Percentiles rank a stretch among this genome's conserved stretches.
phyloP scores from a whole-genome alignment of 2,797 vertebrate species.

The Neomorphus geoffroyi region DNA sequence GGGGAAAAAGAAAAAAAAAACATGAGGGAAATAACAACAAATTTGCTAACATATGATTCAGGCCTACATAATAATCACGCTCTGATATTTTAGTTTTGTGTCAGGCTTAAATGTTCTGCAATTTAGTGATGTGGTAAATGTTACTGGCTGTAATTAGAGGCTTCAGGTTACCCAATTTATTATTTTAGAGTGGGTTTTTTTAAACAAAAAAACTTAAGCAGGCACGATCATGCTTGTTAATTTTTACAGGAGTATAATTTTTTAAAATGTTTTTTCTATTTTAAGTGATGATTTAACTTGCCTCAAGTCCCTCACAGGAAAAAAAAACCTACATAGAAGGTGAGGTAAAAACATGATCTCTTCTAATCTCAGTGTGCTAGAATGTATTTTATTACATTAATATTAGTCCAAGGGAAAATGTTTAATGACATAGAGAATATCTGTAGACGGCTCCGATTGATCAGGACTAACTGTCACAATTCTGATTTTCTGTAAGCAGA shows the following conservation, averaged over 20 bases:
- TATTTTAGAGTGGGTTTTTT: background rate
- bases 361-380: background rate
- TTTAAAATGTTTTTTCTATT: background rate
- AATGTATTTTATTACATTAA: background rate
- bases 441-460: background rate
- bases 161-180: background rate
- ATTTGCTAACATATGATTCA: constrained; percentile 25
- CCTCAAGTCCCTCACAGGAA: background rate
- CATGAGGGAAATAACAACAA: background rate
- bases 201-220: background rate
- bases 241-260: background rate
- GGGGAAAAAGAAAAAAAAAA: background rate
- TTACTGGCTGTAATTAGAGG: background rate
- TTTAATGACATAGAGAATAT: background rate
- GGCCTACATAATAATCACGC: background rate
- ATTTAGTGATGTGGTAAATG: background rate
- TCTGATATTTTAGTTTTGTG: background rate
- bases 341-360: background rate
- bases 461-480: too few species aligned
- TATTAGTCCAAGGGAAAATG: background rate
- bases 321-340: background rate
- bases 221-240: background rate
- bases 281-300: background rate
- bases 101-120: background rate
- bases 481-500: too few species aligned